phyloP scores from a whole-genome alignment of 2,113 vertebrate genomes.

The Tragelaphus strepsiceros region DNA sequence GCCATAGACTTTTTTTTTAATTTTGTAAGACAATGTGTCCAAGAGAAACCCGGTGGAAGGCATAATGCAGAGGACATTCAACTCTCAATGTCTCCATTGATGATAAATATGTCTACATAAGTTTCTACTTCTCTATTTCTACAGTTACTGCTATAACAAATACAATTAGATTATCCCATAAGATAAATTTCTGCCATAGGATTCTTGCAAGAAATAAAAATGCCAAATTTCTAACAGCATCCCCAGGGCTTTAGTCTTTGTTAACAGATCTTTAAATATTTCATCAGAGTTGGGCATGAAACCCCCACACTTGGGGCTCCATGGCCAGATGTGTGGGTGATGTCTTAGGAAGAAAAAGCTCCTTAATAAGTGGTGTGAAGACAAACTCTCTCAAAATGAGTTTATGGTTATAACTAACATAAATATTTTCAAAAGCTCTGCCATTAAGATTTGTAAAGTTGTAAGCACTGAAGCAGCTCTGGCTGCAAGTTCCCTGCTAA shows the following conservation, averaged over 20 bases:
- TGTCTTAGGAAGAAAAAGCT: conserved; percentile 1
- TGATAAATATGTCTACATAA: not conserved
- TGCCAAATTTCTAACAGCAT: not conserved
- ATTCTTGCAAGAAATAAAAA: conserved; percentile 20
- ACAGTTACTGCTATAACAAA: not conserved
- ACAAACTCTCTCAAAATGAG: not conserved
- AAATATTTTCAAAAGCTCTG: conserved; percentile 2
- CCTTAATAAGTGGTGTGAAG: not conserved
- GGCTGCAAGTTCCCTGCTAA: not conserved
- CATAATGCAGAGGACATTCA: not conserved
- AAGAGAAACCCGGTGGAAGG: not conserved
- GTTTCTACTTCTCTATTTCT: not conserved
- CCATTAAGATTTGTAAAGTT: not conserved
- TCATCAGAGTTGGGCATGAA: not conserved
- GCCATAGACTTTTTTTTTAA: not conserved
- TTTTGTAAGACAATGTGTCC: not conserved
- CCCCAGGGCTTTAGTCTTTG: not conserved
- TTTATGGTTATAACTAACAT: not conserved
- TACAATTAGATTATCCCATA: not conserved
- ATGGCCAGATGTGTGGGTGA: not conserved
- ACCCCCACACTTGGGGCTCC: not conserved
- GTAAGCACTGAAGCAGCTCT: not conserved
- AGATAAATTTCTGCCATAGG: not conserved
- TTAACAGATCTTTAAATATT: conserved; percentile 44
- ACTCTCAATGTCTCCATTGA: not conserved